Percentiles rank a stretch among this genome's conserved stretches.
Conservation (phyloP, 2,113 vertebrate genomes). For the Forbesichthys papilliferus region DNA sequence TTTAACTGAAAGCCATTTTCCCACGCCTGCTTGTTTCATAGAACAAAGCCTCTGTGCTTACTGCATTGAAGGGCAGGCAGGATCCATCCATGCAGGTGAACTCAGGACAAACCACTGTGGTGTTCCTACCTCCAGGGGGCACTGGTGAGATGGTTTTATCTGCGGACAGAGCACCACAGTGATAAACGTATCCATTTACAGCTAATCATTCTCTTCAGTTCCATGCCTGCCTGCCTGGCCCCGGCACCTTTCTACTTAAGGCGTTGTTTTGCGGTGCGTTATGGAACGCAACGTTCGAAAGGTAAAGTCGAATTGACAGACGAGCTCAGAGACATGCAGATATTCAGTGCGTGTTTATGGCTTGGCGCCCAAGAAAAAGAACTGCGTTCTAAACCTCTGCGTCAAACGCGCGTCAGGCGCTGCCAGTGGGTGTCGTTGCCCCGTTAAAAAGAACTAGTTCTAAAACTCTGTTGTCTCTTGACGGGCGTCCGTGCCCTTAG, state of each 20-base stretch:
- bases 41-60: conserved; percentile 34
- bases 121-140: conserved; percentile 58
- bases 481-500: too few relatives aligned
- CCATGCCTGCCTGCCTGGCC: background rate
- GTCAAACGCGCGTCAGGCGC: too few relatives aligned
- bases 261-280: too few relatives aligned
- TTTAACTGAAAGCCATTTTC: background rate
- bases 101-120: conserved; percentile 71
- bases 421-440: too few relatives aligned
- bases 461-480: too few relatives aligned
- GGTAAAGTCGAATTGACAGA: too few relatives aligned
- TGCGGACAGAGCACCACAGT: conserved; percentile 25
- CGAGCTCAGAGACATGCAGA: too few relatives aligned
- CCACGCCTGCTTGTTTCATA: background rate
- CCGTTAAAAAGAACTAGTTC: too few relatives aligned
- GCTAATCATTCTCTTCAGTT: background rate
- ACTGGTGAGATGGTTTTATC: conserved; percentile 58
- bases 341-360: too few relatives aligned
- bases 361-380: too few relatives aligned
- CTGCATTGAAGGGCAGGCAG: conserved; percentile 81
- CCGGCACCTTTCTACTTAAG: background rate
- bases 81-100: conserved; percentile 79
- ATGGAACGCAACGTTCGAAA: too few relatives aligned
- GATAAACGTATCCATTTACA: background rate
- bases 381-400: too few relatives aligned